phyloP scores from a whole-genome alignment of 1,140 invertebrate species.

The Habropoda laboriosa region DNA sequence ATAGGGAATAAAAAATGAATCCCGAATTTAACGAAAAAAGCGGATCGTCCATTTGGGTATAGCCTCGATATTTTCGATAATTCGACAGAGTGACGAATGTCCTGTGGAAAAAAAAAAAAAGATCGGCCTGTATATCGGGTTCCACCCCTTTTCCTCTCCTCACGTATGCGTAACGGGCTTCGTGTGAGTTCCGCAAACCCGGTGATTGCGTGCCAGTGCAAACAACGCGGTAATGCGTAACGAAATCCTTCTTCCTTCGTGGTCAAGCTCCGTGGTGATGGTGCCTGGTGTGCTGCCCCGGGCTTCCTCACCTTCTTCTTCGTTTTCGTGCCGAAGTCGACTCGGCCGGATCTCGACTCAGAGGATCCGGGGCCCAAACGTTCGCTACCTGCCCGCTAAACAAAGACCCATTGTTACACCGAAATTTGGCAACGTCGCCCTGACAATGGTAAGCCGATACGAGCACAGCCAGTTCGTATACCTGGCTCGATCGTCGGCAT shows the following conservation, averaged over 20 bases:
- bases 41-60: too few relatives aligned
- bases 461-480: slow-evolving; percentile 48
- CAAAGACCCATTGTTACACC: slow-evolving; percentile 66
- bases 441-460: slow-evolving; percentile 74
- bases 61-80: background rate
- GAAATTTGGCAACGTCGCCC: slow-evolving; percentile 75
- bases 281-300: background rate
- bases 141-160: background rate
- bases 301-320: slow-evolving; percentile 18
- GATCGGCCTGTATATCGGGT: background rate
- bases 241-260: slow-evolving; percentile 51
- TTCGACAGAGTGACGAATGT: background rate
- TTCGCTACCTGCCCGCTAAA: slow-evolving; percentile 59
- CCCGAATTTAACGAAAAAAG: too few relatives aligned
- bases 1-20: too few relatives aligned
- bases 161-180: slow-evolving; percentile 16
- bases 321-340: slow-evolving; percentile 30
- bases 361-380: background rate
- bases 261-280: background rate
- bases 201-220: slow-evolving; percentile 44
- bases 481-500: slow-evolving; percentile 54
- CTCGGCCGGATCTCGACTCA: background rate
- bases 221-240: slow-evolving; percentile 54
- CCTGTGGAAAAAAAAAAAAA: background rate
- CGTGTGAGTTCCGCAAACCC: slow-evolving; percentile 39